Conservation (phyloP, 2,888 invertebrate genomes). For the Phlogophora meticulosa region DNA sequence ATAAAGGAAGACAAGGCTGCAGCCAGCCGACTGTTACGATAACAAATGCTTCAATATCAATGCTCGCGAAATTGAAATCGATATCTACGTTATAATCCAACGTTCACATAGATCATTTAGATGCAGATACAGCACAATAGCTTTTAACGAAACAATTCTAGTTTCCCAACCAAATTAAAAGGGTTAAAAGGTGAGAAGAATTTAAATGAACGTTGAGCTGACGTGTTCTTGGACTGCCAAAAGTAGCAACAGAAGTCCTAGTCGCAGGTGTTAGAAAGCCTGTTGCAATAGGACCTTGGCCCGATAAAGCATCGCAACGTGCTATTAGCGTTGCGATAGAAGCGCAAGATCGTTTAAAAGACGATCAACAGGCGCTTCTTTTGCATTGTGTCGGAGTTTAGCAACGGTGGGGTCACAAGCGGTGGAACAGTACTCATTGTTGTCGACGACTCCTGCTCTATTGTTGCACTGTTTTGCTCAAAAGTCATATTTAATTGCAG, state of each 20-base stretch:
- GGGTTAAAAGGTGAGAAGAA: constrained; percentile 86
- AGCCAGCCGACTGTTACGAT: constrained; percentile 81
- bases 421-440: constrained; percentile 80
- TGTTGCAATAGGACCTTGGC: constrained; percentile 88
- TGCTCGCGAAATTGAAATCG: constrained; percentile 55
- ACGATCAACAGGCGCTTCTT: constrained; percentile 87
- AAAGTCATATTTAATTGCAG: constrained; percentile 85
- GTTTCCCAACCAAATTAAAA: constrained; percentile 82
- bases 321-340: constrained; percentile 85
- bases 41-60: constrained; percentile 79
- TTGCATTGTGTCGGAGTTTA: constrained; percentile 84
- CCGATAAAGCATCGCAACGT: constrained; percentile 83
- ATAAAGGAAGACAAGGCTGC: constrained; percentile 85
- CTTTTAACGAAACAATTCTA: constrained; percentile 70
- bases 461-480: constrained; percentile 82
- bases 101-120: constrained; percentile 54
- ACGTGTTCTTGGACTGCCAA: constrained; percentile 75
- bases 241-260: constrained; percentile 79
- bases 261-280: constrained; percentile 87
- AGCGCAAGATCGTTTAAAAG: constrained; percentile 89
- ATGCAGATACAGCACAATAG: constrained; percentile 72
- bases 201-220: constrained; percentile 80
- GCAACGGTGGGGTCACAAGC: constrained; percentile 84
- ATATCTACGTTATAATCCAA: constrained; percentile 43
- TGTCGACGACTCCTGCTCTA: constrained; percentile 78